Conservation (phyloP, 2,113 vertebrate genomes). For the Thalassoma bifasciatum region DNA sequence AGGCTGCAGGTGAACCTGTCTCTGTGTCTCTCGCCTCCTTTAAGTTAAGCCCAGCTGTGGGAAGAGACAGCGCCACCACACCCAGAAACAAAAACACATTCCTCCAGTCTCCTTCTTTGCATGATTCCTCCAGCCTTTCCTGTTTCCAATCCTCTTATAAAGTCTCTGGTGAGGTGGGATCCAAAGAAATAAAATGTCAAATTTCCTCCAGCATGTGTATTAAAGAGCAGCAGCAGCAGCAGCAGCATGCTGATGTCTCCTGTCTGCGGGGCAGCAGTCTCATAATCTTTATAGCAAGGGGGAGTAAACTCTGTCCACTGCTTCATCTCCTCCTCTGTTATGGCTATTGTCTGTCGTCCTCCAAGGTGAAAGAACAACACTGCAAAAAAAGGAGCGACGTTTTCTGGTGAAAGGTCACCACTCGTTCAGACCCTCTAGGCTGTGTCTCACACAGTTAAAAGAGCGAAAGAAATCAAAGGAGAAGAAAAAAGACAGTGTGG, state of each 20-base stretch:
- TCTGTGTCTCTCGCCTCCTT: conserved; percentile 10
- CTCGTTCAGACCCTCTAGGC: conserved; percentile 52
- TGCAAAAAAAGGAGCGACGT: conserved; percentile 24
- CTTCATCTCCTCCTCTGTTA: conserved; percentile 37
- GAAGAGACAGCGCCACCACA: conserved; percentile 14
- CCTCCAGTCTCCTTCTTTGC: conserved; percentile 24
- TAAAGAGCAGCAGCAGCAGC: conserved; percentile 56
- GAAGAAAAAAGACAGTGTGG: conserved; percentile 18
- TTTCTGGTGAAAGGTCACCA: conserved; percentile 72
- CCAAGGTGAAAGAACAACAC: conserved; percentile 17
- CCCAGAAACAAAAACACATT: conserved; percentile 45
- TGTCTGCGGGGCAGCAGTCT: conserved; percentile 38
- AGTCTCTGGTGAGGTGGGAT: conserved; percentile 42
- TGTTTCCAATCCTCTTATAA: conserved; percentile 14
- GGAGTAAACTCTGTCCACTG: conserved; percentile 6
- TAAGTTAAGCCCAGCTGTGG: conserved; percentile 29
- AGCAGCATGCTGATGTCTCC: conserved; percentile 45
- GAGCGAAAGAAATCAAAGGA: conserved; percentile 14
- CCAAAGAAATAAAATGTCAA: conserved; percentile 49
- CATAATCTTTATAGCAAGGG: conserved; percentile 18
- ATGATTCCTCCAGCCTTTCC: conserved; percentile 27
- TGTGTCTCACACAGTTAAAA: conserved; percentile 21
- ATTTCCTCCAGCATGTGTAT: conserved; percentile 61
- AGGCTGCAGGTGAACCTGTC: conserved; percentile 26
- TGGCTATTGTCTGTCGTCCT: conserved; percentile 62